Evolutionary conservation across 2,113 vertebrate species (phyloP).

Genomic region (Bos javanicus): DNA sequence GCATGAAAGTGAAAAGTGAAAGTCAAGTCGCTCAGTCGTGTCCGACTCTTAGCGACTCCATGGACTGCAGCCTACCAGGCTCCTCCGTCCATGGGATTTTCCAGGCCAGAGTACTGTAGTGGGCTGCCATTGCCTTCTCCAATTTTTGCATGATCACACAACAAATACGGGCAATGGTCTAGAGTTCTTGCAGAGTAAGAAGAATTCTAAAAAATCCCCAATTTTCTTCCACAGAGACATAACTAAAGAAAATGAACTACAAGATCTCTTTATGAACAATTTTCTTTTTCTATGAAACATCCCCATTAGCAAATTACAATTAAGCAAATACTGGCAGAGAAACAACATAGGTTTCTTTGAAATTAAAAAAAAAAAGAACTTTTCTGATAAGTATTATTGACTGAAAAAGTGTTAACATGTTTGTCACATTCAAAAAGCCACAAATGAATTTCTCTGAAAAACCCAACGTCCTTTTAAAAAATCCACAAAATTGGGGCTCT

Average conservation of each 20-base stretch:
- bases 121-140: too few species aligned
- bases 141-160: neutral
- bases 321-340: neutral
- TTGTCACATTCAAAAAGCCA: constrained; percentile 65
- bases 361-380: constrained; percentile 33
- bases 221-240: neutral
- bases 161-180: neutral
- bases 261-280: neutral
- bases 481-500: constrained; percentile 50
- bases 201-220: neutral
- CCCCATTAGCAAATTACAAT: neutral
- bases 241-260: neutral
- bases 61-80: too few species aligned
- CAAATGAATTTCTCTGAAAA: constrained; percentile 63
- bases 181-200: neutral
- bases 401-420: constrained; percentile 63
- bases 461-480: constrained; percentile 40
- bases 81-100: too few species aligned
- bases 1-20: too few species aligned
- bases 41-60: too few species aligned
- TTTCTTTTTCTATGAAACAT: constrained; percentile 28
- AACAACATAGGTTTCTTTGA: constrained; percentile 50
- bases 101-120: too few species aligned
- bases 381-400: constrained; percentile 69
- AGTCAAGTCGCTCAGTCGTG: too few species aligned